A percentile compares a stretch with the other conserved stretches of the same genome.
Conservation (phyloP, 2,888 invertebrate genomes). For the Drosophila falleni region DNA sequence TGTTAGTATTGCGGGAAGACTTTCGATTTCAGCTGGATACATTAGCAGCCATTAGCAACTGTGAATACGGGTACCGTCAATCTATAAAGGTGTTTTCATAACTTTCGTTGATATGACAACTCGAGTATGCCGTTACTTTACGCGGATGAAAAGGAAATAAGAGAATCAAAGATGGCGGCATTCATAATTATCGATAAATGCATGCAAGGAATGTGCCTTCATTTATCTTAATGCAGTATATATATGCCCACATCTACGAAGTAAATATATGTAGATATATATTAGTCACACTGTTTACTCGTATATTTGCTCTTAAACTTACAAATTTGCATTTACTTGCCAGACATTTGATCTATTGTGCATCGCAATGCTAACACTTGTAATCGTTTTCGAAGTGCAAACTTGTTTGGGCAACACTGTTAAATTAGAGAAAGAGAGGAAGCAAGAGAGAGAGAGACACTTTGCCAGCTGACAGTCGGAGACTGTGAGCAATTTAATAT, state of each 20-base stretch:
- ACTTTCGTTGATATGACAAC: conserved; percentile 24
- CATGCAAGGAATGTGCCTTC: not conserved
- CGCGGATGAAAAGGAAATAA: not conserved
- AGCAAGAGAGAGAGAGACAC: conserved; percentile 10
- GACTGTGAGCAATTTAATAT: conserved; percentile 22
- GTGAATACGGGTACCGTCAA: not conserved
- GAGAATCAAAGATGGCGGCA: conserved; percentile 3
- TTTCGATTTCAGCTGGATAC: conserved; percentile 47
- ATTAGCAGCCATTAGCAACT: conserved; percentile 41
- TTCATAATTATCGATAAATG: conserved; percentile 8
- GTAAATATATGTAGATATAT: not conserved
- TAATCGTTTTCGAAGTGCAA: conserved; percentile 10
- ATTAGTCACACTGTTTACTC: not conserved
- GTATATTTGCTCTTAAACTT: not conserved
- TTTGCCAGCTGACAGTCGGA: conserved; percentile 26
- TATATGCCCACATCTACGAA: not conserved
- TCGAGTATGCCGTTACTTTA: not conserved
- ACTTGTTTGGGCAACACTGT: conserved; percentile 26
- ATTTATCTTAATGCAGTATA: not conserved
- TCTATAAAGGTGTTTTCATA: not conserved
- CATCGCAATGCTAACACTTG: conserved; percentile 25
- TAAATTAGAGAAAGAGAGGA: conserved; percentile 9
- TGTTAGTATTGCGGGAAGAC: conserved; percentile 16
- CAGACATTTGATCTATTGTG: conserved; percentile 19
- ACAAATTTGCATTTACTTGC: not conserved